Conservation (phyloP, 2,888 invertebrate genomes). For the Apocheima hispidaria region DNA sequence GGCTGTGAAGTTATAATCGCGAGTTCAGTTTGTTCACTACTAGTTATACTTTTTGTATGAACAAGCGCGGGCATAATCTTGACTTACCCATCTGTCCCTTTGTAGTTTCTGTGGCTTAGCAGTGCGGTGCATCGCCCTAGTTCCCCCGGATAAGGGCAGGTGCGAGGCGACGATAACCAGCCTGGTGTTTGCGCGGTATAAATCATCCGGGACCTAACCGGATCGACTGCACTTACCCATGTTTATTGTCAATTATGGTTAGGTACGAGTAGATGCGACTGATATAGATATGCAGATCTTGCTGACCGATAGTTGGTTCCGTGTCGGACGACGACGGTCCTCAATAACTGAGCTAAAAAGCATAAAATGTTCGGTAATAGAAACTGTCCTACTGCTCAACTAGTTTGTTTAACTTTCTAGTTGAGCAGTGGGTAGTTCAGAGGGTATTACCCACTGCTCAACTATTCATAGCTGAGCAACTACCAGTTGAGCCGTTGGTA, state of each 20-base stretch:
- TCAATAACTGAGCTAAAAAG: too few relatives aligned
- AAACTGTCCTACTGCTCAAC: too few relatives aligned
- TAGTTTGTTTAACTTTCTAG: too few relatives aligned
- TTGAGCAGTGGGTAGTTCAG: too few relatives aligned
- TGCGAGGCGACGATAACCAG: slow-evolving; percentile 73
- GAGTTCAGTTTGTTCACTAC: too few relatives aligned
- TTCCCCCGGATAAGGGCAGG: slow-evolving; percentile 68
- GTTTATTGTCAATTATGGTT: slow-evolving; percentile 67
- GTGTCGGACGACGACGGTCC: slow-evolving; percentile 31
- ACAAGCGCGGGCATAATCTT: too few relatives aligned
- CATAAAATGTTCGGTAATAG: too few relatives aligned
- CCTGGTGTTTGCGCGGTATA: slow-evolving; percentile 68
- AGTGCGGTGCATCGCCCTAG: slow-evolving; percentile 45
- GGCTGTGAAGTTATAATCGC: too few relatives aligned
- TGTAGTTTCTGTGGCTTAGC: slow-evolving; percentile 55
- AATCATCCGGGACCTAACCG: slow-evolving; percentile 57
- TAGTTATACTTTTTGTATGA: too few relatives aligned
- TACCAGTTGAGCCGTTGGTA: too few relatives aligned
- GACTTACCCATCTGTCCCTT: not conserved
- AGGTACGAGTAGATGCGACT: slow-evolving; percentile 35
- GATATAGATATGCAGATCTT: slow-evolving; percentile 51
- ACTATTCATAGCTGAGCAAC: too few relatives aligned
- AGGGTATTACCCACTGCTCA: too few relatives aligned
- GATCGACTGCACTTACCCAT: slow-evolving; percentile 61
- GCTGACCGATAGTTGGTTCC: slow-evolving; percentile 45